Base-by-base conservation (phyloP, 1,140 invertebrate genomes). In the Chionoecetes opilio region DNA sequence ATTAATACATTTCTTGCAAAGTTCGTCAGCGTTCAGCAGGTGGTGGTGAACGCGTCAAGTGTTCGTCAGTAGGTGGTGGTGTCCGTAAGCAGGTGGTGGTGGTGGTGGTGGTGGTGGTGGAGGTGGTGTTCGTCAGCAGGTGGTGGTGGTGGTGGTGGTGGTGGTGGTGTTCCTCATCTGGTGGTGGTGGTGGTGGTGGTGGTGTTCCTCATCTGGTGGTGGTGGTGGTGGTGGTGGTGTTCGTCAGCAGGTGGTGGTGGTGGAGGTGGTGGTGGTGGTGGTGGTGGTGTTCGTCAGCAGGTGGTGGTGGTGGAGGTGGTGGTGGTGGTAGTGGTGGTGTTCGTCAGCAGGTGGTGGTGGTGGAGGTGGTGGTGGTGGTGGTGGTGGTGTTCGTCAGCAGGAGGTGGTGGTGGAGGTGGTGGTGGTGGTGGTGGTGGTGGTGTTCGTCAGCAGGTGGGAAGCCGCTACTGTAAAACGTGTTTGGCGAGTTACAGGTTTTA, bases 51-150 rank as follows among this genome's bases (percentile, higher is more conserved):
- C n/a, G 46, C 46, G 46, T 53, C 46, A 14, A 2, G 46, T 53
- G 11, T 53, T 11, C 9, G 11, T 11, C 46, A 9, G 11, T 53
- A 17, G 11, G 46, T 53, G 46, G 11, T 53, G 11, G 46, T 53
- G 21, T 53, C 21, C 21, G 0, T 31, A 11, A 11, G 82, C 29
- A 8, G 82, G 82, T 35, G 5, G n/a, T 87, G 85, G 85, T 34
- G 31, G 85, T 87, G 32, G 85, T 87, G 85, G 84, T 86, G 84
- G 84, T 86, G 84, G 84, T 86, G 84, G 35, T 86, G 29, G 35
- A 31, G 84, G 84, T 86, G 29, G 35, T 34, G 84, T 11, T 86
- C 3, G 29, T 86, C n/a, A n/a, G n/a, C n/a, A n/a, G n/a, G 35
- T 86, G 84, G 84, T 86, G 29, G 35, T 34, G 84, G 84, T 86